Conservation (phyloP, 1,140 invertebrate genomes). For the Thaumatotibia leucotreta region DNA sequence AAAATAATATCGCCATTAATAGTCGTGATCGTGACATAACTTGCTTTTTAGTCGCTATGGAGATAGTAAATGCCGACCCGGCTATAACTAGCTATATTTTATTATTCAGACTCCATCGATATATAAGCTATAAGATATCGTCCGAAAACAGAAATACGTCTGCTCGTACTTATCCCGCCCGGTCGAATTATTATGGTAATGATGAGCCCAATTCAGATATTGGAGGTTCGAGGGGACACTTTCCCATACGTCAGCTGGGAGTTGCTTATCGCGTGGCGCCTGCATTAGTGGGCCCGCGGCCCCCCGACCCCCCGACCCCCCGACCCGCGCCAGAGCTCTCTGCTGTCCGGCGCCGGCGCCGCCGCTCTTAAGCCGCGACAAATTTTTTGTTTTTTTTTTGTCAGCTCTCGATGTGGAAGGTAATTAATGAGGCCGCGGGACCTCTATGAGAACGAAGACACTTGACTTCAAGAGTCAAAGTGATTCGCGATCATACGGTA, state of each 20-base stretch:
- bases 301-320: constrained; percentile 13
- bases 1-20: neutral
- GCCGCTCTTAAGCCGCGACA: constrained; percentile 57
- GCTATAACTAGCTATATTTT: constrained; percentile 8
- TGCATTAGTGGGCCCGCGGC: constrained; percentile 35
- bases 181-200: constrained; percentile 19
- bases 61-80: neutral
- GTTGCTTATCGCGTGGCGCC: constrained; percentile 45
- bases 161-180: neutral
- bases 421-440: constrained; percentile 56
- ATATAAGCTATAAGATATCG: constrained; percentile 9
- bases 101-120: constrained; percentile 19
- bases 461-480: constrained; percentile 8
- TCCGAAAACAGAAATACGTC: constrained; percentile 9
- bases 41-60: neutral
- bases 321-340: constrained; percentile 13
- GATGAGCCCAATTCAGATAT: constrained; percentile 14
- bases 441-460: constrained; percentile 29
- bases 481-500: constrained; percentile 14
- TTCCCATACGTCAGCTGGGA: constrained; percentile 34
- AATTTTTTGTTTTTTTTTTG: constrained; percentile 49
- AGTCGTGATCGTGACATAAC: neutral
- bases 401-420: constrained; percentile 41
- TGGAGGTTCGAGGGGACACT: constrained; percentile 32
- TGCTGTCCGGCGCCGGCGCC: constrained; percentile 41